Conservation (phyloP, 2,797 vertebrate genomes). For the Periparus ater region DNA sequence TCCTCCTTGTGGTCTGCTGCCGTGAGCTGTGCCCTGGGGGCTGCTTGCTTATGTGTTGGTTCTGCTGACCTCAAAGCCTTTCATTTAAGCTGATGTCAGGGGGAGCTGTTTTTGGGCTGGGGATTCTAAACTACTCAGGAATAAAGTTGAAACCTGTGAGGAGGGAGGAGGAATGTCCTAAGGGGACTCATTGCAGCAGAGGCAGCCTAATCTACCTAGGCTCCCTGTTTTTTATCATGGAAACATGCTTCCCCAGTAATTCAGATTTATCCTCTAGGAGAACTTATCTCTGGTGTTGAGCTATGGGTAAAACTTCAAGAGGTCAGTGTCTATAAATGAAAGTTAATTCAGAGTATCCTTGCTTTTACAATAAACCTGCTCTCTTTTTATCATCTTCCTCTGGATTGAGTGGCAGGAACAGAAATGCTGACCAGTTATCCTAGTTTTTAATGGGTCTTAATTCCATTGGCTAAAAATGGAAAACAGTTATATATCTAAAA, state of each 20-base stretch:
- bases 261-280: not conserved
- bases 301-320: not conserved
- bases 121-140: not conserved
- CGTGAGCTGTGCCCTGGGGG: not conserved
- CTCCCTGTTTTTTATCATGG: not conserved
- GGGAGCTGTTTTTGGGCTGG: not conserved
- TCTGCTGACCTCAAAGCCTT: not conserved
- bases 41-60: accelerated
- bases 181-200: not conserved
- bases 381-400: not conserved
- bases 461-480: constrained; percentile 2
- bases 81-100: not conserved
- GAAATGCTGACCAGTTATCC: not conserved
- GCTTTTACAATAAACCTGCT: not conserved
- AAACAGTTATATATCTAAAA: constrained; percentile 44
- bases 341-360: not conserved
- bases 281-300: not conserved
- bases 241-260: not conserved
- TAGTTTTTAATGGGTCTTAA: not conserved
- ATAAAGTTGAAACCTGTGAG: not conserved
- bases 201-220: not conserved
- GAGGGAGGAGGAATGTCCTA: not conserved
- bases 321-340: not conserved
- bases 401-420: not conserved
- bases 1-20: not conserved